phyloP scores from a whole-genome alignment of 1,140 invertebrate genomes.

The Apis cerana region DNA sequence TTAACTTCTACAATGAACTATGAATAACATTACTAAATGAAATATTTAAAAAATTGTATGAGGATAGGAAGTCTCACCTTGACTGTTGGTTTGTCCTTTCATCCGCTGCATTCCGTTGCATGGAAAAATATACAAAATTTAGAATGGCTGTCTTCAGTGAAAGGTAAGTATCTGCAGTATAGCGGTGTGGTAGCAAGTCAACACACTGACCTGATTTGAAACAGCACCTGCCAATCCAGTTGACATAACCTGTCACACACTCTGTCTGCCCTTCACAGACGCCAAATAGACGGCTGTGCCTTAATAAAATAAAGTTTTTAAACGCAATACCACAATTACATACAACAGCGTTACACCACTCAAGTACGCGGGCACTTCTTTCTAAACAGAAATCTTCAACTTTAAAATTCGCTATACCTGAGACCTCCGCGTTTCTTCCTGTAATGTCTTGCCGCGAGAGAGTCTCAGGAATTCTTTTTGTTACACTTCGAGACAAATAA shows the following conservation, averaged over 20 bases:
- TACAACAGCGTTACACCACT: conserved; percentile 47
- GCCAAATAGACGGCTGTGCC: conserved; percentile 46
- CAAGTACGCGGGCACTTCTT: conserved; percentile 34
- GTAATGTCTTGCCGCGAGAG: conserved; percentile 58
- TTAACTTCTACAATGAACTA: not conserved
- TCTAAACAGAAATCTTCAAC: not conserved
- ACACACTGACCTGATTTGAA: conserved; percentile 78
- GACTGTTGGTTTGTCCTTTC: conserved; percentile 92
- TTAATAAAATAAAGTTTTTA: conserved; percentile 47
- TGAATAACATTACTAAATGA: too few relatives aligned
- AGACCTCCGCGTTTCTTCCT: conserved; percentile 52
- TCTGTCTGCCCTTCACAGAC: conserved; percentile 59
- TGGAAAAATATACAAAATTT: conserved; percentile 80
- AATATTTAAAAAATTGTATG: not conserved
- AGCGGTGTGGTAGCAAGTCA: conserved; percentile 58
- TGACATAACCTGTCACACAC: conserved; percentile 78
- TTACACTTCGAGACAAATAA: conserved; percentile 52
- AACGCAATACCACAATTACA: conserved; percentile 44
- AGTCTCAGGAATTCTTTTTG: conserved; percentile 51
- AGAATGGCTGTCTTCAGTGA: conserved; percentile 69
- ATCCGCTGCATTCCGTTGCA: conserved; percentile 87
- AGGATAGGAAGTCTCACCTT: conserved; percentile 71
- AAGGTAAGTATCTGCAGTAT: conserved; percentile 56
- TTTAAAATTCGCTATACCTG: conserved; percentile 24
- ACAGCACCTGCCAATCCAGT: conserved; percentile 79